These are phyloP conservation scores for Oscheius myriophilus DNA, from an alignment of 2,888 invertebrate species.

Conservation along the genomic window DNA sequence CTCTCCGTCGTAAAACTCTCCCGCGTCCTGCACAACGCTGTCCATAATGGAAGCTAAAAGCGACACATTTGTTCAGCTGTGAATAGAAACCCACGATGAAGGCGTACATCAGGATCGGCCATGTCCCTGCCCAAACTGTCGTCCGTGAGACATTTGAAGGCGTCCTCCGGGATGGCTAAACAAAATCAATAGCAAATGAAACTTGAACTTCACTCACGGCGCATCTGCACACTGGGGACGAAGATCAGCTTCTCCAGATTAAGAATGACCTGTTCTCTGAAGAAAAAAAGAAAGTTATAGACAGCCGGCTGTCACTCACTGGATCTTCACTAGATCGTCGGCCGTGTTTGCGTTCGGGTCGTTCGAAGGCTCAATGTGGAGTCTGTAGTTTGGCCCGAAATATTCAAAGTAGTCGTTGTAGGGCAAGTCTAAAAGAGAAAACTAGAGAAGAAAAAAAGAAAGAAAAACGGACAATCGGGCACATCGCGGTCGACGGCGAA, in stretches of 20 bases:
- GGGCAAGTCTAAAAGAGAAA: conserved; percentile 54
- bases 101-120: conserved; percentile 63
- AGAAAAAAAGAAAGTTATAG: conserved; percentile 1
- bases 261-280: conserved; percentile 51
- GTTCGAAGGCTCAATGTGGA: conserved; percentile 65
- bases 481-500: conserved; percentile 65
- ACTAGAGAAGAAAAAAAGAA: not conserved
- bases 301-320: conserved; percentile 34
- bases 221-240: conserved; percentile 69
- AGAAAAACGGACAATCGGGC: conserved; percentile 45
- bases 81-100: conserved; percentile 46
- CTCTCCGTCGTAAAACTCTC: conserved; percentile 57
- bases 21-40: conserved; percentile 44
- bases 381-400: conserved; percentile 65
- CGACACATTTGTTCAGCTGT: not conserved
- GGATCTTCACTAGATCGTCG: conserved; percentile 56
- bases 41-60: conserved; percentile 56
- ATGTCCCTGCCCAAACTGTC: conserved; percentile 42
- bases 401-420: conserved; percentile 67
- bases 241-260: conserved; percentile 60
- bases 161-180: conserved; percentile 61
- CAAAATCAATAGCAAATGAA: conserved; percentile 9
- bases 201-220: conserved; percentile 37
- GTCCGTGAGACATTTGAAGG: conserved; percentile 54
- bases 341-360: conserved; percentile 57